These are phyloP conservation scores for Paelopatides confundens DNA, from an alignment of 53 echinoderm and acorn worm species.

Conservation along the genomic window DNA sequence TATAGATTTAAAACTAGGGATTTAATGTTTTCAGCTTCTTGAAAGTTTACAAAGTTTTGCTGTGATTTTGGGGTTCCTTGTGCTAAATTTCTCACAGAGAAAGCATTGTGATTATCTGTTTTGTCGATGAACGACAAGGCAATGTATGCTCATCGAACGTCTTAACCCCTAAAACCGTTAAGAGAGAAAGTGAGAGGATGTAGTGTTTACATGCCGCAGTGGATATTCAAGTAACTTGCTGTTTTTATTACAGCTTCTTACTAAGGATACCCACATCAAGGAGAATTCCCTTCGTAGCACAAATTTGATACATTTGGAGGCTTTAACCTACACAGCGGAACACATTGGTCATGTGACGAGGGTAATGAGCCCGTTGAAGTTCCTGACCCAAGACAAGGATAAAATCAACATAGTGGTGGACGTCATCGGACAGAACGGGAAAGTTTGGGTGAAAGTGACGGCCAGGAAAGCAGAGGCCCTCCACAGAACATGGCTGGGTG, in stretches of 20 bases:
- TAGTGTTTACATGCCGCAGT: too few species aligned
- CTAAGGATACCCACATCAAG: slow-evolving; percentile 72
- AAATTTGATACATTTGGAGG: slow-evolving; percentile 90
- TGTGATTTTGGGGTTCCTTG: too few species aligned
- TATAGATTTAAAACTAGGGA: too few species aligned
- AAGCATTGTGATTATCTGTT: too few species aligned
- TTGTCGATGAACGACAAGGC: too few species aligned
- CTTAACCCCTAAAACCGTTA: too few species aligned
- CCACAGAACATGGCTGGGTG: slow-evolving; percentile 92
- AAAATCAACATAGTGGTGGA: slow-evolving; percentile 74
- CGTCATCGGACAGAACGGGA: slow-evolving; percentile 74
- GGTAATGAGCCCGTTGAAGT: slow-evolving; percentile 77
- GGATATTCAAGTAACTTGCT: too few species aligned
- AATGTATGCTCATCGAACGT: too few species aligned
- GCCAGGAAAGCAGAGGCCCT: slow-evolving; percentile 93
- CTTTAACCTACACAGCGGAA: slow-evolving; percentile 79
- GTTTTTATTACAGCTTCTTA: slow-evolving; percentile 60
- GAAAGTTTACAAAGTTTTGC: too few species aligned
- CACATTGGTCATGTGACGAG: slow-evolving; percentile 73
- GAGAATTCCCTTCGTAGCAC: slow-evolving; percentile 87
- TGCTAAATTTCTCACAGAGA: too few species aligned
- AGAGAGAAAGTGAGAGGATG: too few species aligned
- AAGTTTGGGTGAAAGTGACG: slow-evolving; percentile 92
- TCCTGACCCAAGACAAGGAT: slow-evolving; percentile 59
- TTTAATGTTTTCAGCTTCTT: too few species aligned